A percentile compares a stretch with the other conserved stretches of the same genome.
Conservation (phyloP, 2,113 vertebrate species). For the Paramormyrops kingsleyae region DNA sequence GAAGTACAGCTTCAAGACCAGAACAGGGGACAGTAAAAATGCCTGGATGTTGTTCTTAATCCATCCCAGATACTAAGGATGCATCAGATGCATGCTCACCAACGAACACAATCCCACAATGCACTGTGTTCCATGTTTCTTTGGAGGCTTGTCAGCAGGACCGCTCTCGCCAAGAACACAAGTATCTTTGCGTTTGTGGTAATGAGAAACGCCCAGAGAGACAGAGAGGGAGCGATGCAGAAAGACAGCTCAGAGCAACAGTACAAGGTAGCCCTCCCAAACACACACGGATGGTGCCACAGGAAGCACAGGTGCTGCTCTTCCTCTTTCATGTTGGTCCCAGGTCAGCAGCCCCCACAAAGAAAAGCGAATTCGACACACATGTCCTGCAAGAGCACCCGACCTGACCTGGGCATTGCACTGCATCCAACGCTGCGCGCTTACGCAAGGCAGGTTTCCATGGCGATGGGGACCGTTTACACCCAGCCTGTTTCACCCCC, state of each 20-base stretch:
- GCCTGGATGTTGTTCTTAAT: not conserved
- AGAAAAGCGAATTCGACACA: not conserved
- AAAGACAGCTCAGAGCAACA: not conserved
- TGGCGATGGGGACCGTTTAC: not conserved
- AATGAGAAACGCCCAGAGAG: not conserved
- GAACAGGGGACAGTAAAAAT: not conserved
- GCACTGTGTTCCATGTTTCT: not conserved
- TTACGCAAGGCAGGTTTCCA: not conserved
- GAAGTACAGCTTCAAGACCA: not conserved
- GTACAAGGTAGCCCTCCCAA: not conserved
- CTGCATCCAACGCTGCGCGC: not conserved
- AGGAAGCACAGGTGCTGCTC: not conserved
- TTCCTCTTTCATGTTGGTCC: not conserved
- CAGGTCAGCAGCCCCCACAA: not conserved
- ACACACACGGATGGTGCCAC: not conserved
- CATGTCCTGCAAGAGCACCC: not conserved
- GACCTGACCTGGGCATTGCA: not conserved
- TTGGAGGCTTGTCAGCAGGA: not conserved
- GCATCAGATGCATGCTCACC: not conserved
- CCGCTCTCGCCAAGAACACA: not conserved
- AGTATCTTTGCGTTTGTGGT: not conserved
- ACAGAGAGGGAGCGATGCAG: not conserved
- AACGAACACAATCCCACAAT: not conserved
- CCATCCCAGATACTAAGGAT: not conserved
- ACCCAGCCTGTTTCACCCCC: not conserved